Base-by-base conservation (phyloP, 2,113 vertebrate genomes). In the Coracopsis vasa region DNA sequence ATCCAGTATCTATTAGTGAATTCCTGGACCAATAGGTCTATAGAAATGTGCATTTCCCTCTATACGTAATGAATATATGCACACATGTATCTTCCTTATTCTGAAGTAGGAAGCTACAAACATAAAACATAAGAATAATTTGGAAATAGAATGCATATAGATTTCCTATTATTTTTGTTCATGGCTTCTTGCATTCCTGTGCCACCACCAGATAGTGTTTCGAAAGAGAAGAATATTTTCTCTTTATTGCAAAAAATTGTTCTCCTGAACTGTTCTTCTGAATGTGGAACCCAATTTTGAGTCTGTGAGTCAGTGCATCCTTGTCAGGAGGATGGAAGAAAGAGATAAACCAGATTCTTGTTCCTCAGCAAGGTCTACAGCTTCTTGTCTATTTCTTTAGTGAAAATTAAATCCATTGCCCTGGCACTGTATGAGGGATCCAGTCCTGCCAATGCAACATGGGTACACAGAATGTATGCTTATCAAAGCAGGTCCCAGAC, bases 391-490 rank as follows among this genome's bases (percentile, higher is more conserved):
- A 7, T 61, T 72, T 92, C 9, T 16, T 83, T 37, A 73, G 18
- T 12, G 25, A 35, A 21, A 64, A 35, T 58, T 65, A 44, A 17
- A 10, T 66, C 16, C 62, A 14, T 72, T 28, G 69, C 16, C 13
- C 33, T 50, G 29, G 17, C 9, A 51, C 5, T 7, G 2, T 33
- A 20, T 13, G 10, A 60, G 3, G 8, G 28, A 80, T 51, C 31
- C 48, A 80, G 11, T 42, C 10, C 44, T 73, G 24, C 4, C 13
- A 94, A 47, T 0, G 0, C 2, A 16, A 28, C 1, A 3, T 33
- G 33, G 12, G 6, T 51, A 58, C 20, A 16, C 21, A 77, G 33
- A 65, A 62, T 5, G 9, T 13, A 20, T 31, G 54, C 10, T 58
- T 47, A 35, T 27, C 13, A 80, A 73, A 60, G 25, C 27, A 67